Conservation (phyloP, 2,888 invertebrate genomes). For the Cristatella mucedo region DNA sequence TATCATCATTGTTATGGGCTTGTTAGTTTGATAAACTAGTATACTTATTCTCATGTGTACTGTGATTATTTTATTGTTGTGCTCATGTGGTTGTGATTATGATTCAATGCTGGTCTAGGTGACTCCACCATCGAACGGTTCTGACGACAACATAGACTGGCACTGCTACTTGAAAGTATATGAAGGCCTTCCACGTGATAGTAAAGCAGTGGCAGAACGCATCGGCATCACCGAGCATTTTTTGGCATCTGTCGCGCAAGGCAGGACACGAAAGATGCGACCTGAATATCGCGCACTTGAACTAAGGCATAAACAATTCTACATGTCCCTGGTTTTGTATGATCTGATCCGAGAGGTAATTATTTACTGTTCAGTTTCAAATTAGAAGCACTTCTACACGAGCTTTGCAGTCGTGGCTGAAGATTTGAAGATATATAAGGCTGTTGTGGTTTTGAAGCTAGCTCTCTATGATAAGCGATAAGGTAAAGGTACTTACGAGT, state of each 20-base stretch:
- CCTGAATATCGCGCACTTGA: conserved; percentile 17
- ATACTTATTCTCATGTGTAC: too few species aligned
- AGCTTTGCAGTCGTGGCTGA: too few species aligned
- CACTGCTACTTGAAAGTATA: conserved; percentile 53
- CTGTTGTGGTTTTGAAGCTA: too few species aligned
- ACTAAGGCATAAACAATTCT: conserved; percentile 37
- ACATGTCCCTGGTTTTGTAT: conserved; percentile 66
- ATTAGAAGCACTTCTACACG: too few species aligned
- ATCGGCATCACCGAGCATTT: conserved; percentile 73
- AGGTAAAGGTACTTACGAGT: too few species aligned
- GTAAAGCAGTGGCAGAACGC: conserved; percentile 69
- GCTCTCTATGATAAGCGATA: too few species aligned
- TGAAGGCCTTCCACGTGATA: conserved; percentile 59
- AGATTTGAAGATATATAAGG: too few species aligned
- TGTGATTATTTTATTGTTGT: too few species aligned
- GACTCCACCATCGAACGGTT: conserved; percentile 77
- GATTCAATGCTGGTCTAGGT: conserved; percentile 35
- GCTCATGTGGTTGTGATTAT: too few species aligned
- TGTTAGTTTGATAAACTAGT: too few species aligned
- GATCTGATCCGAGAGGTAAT: conserved; percentile 71
- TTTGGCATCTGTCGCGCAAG: conserved; percentile 46
- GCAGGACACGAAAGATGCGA: conserved; percentile 20
- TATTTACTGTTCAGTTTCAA: too few species aligned
- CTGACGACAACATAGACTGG: conserved; percentile 55
- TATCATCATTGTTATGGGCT: too few species aligned